Evolutionary conservation across 2,797 vertebrate species (phyloP), one percentile per base, ranked within the genome.

Genomic region (Columba guinea): DNA sequence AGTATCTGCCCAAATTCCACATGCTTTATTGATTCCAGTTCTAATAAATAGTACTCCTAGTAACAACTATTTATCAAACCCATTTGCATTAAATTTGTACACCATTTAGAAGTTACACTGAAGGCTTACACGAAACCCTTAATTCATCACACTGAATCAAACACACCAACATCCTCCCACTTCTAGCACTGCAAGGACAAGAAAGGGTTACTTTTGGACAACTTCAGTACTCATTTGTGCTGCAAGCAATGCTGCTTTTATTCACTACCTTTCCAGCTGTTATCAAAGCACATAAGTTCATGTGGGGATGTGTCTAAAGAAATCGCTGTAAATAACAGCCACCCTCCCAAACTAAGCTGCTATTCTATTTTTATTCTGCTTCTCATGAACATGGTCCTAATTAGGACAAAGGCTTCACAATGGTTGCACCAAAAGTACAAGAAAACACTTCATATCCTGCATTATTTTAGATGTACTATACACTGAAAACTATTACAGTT

Each of bases 341-440:
- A 1, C 74, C 74, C 88, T 87, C 84, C 30, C 23, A 70, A 85
- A 60, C 83, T 67, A 87, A 18, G 70, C 64, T 1, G 14, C 81
- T 55, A 34, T 28, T 73, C 94, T 96, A 93, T 95, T 96, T 96
- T 94, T 96, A 86, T 32, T 92, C 79, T 32, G 48, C 56, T 84
- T 44, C 34, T 93, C 87, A 78, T 52, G 44, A 91, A 75, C 39
- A 0, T 11, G 49, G 51, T 62, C 85, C 79, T 63, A 82, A 87
- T 91, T 70, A 93, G 79, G 95, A 73, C 55, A 93, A 90, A 86
- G 59, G 77, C 59, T 88, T 87, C 79, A 79, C 39, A 93, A 65
- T 26, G 78, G 27, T 52, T 75, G 35, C 35, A 81, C n/a, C 65
- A 84, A 21, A 78, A 84, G 34, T 37, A 83, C 11, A 71, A 53